Percentiles rank a stretch among this genome's conserved stretches.
phyloP scores from a whole-genome alignment of 2,113 vertebrate genomes.

The Myrmophylax atrothorax region DNA sequence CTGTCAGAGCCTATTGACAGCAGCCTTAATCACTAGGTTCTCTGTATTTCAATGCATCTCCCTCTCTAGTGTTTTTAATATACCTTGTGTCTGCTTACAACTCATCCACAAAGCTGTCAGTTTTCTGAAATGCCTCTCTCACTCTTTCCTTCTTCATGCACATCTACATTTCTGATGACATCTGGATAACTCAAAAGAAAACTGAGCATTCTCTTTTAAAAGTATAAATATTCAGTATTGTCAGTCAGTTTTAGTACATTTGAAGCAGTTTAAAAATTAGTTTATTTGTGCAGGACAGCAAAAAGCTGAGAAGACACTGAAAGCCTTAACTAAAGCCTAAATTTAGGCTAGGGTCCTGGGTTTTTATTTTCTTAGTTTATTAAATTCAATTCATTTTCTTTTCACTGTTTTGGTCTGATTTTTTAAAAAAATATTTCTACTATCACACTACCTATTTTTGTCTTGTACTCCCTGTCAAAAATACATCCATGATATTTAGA shows the following conservation, averaged over 20 bases:
- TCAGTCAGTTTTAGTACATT: background rate
- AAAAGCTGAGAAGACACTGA: background rate
- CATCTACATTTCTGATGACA: slow-evolving; percentile 46
- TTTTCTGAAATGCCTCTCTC: slow-evolving; percentile 58
- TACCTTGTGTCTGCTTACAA: slow-evolving; percentile 62
- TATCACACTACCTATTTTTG: background rate
- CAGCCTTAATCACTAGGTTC: slow-evolving; percentile 73
- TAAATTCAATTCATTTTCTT: background rate
- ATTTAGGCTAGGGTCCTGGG: background rate
- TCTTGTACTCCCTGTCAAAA: background rate
- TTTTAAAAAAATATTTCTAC: background rate
- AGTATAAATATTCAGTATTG: slow-evolving; percentile 20
- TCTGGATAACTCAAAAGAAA: slow-evolving; percentile 49
- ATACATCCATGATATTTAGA: background rate
- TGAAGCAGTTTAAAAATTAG: background rate
- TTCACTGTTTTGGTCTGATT: background rate
- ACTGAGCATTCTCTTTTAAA: slow-evolving; percentile 12
- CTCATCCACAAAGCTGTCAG: slow-evolving; percentile 61
- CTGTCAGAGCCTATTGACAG: slow-evolving; percentile 73
- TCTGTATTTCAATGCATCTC: slow-evolving; percentile 25
- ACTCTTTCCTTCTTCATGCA: background rate
- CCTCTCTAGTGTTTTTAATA: slow-evolving; percentile 60
- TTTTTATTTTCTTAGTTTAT: background rate
- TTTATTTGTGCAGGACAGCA: background rate
- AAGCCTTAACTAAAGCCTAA: background rate